Evolutionary conservation across 2,113 vertebrate genomes (phyloP), one percentile per base, ranked within the genome.

Genomic region (Hyaena hyaena): DNA sequence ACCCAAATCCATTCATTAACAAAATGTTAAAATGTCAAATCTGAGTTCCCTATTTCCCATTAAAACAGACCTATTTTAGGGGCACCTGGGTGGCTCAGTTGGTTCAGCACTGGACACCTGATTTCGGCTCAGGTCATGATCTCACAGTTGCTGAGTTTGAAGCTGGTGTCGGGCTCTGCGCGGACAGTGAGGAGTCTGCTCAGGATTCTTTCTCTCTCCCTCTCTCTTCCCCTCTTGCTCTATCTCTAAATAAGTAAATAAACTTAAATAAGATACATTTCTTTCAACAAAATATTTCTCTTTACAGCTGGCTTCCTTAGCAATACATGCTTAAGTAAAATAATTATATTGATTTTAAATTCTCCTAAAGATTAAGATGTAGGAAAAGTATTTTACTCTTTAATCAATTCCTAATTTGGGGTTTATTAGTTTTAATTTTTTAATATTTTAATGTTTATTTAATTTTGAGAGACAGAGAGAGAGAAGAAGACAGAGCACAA

Each of bases 401-500:
- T 43, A 97, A 88, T 74, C 10, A 83, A 50, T 90, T 94, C 65
- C 19, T 97, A 35, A n/a, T 68, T 65, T 33, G n/a, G 28, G 10
- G 66, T 10, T 82, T 93, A 80, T 35, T 58, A 26, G 24, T 43
- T 76, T 28, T 76, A 50, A 50, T 50, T 50, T 50, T 55, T 55
- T 58, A 58, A 58, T 61, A 8, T 61, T 61, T 61, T 8, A 61
- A 61, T 61, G 21, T 23, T 61, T 61, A 58, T 58, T 58, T 58
- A 61, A 23, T 61, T 61, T 61, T 61, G 58, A 61, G 58, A 61
- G 58, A 23, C 1, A 61, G 58, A 61, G 55, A 58, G 16, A 19
- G 55, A 55, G 16, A 55, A 15, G 39, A 39, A 3, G 39, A 58
- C 21, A 61, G 58, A 61, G 58, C 58, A 61, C 21, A 23, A 21